phyloP scores from a whole-genome alignment of 2,797 vertebrate species.

The Nasua narica region DNA sequence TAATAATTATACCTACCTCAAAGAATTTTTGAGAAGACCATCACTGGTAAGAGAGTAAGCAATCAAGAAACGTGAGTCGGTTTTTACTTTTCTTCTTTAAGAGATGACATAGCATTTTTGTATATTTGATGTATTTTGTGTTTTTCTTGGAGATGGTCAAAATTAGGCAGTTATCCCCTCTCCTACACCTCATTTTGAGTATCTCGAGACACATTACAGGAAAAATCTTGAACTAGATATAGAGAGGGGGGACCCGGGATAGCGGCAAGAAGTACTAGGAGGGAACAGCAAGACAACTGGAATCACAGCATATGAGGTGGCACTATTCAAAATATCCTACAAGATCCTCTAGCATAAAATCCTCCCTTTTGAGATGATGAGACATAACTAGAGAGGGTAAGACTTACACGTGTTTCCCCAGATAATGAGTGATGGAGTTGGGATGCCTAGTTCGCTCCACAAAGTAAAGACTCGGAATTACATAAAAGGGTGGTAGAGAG shows the following conservation, averaged over 20 bases:
- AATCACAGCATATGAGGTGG: background rate
- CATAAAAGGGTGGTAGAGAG: background rate
- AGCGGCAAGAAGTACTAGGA: background rate
- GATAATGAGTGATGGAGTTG: background rate
- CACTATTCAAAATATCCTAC: background rate
- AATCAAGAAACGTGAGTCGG: background rate
- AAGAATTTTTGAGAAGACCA: background rate
- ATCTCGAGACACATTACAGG: background rate
- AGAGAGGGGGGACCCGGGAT: background rate
- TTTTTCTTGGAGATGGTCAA: background rate
- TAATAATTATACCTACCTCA: background rate
- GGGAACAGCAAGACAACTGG: background rate
- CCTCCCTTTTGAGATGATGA: background rate
- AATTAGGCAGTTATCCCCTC: background rate
- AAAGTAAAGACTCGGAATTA: background rate
- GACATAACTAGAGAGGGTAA: background rate
- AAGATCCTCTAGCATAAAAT: background rate
- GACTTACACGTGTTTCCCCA: background rate
- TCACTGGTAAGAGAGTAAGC: background rate
- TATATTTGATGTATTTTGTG: background rate
- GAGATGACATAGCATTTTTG: background rate
- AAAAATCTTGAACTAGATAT: background rate
- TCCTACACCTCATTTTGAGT: background rate
- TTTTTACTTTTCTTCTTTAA: slow-evolving; percentile 18
- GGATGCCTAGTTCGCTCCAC: background rate